Conservation (phyloP, 2,797 vertebrate genomes). For the Hirundo rustica region DNA sequence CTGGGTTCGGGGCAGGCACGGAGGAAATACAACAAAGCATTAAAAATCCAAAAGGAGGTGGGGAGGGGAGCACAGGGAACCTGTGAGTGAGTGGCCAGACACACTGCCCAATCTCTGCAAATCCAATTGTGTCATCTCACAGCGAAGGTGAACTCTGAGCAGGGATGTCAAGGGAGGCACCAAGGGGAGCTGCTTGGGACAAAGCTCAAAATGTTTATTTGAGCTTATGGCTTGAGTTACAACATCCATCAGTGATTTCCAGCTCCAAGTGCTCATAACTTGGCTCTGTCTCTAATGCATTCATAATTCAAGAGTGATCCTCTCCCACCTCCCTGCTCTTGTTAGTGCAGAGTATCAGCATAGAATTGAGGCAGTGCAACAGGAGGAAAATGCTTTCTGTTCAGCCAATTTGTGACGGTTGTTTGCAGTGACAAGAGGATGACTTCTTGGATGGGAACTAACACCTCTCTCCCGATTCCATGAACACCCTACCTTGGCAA, state of each 20-base stretch:
- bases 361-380: neutral
- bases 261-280: conserved; percentile 1
- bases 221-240: neutral
- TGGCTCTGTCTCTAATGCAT: neutral
- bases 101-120: neutral
- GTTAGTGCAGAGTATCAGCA: neutral
- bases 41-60: neutral
- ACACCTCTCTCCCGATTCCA: neutral
- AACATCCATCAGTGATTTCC: neutral
- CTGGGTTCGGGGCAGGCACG: neutral
- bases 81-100: neutral
- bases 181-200: neutral
- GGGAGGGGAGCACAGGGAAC: neutral
- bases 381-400: conserved; percentile 2
- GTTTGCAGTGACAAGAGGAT: conserved; percentile 20
- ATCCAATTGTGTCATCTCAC: neutral
- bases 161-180: neutral
- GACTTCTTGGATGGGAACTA: conserved; percentile 8
- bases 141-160: neutral
- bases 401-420: neutral
- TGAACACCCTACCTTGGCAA: neutral
- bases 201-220: neutral
- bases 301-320: neutral
- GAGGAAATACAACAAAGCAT: neutral
- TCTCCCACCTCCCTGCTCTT: neutral